phyloP scores from a whole-genome alignment of 2,888 invertebrate genomes.

The Helicoverpa assulta region DNA sequence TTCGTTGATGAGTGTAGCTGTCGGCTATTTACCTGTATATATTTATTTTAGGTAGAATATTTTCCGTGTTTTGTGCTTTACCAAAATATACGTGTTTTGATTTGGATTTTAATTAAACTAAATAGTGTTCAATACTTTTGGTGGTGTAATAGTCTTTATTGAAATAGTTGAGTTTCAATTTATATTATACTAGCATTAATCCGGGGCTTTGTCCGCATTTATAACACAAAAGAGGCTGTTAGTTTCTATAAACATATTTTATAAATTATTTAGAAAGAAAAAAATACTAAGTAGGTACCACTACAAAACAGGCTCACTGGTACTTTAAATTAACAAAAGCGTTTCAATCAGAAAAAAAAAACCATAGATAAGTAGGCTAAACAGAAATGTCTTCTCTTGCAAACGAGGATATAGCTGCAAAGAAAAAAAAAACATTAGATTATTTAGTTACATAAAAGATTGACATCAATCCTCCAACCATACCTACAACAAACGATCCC shows the following conservation, averaged over 20 bases:
- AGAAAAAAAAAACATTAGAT: too few species aligned
- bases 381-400: too few species aligned
- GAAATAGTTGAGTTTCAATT: background rate
- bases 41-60: slow-evolving; percentile 32
- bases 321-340: too few species aligned
- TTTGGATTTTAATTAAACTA: slow-evolving; percentile 19
- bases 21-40: slow-evolving; percentile 26
- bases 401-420: too few species aligned
- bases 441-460: too few species aligned
- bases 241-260: too few species aligned
- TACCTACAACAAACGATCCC: background rate
- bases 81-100: slow-evolving; percentile 17
- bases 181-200: background rate
- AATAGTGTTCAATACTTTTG: background rate
- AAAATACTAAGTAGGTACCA: too few species aligned
- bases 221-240: background rate
- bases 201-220: background rate
- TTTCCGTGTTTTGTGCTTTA: slow-evolving; percentile 15
- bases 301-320: too few species aligned
- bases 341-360: too few species aligned
- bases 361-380: too few species aligned
- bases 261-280: too few species aligned
- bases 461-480: background rate
- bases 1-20: slow-evolving; percentile 33
- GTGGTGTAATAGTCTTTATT: background rate